phyloP scores from a whole-genome alignment of 2,113 vertebrate genomes.

The Mungos mungo region DNA sequence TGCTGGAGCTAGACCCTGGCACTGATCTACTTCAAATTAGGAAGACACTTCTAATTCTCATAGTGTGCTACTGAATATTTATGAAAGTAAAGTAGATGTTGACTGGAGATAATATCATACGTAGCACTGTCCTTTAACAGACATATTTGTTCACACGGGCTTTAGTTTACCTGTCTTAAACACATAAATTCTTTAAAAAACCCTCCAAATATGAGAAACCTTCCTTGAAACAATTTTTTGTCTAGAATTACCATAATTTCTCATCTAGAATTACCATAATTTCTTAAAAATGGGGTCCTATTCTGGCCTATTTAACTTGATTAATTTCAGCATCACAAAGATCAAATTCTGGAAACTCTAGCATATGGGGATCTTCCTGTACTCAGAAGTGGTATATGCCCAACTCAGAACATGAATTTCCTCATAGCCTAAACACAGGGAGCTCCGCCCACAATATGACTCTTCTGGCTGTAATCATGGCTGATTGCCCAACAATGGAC shows the following conservation, averaged over 20 bases:
- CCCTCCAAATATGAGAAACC: not conserved
- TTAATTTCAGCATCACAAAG: not conserved
- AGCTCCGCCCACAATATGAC: too few relatives aligned
- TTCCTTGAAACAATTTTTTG: not conserved
- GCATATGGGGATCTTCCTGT: not conserved
- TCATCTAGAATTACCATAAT: not conserved
- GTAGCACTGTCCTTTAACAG: not conserved
- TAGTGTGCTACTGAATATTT: not conserved
- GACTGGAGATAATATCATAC: not conserved
- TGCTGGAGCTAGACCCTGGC: too few relatives aligned
- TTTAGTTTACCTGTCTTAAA: not conserved
- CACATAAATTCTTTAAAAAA: not conserved
- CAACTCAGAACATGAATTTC: not conserved
- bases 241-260: not conserved
- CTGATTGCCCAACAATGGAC: too few relatives aligned
- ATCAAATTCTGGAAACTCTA: not conserved
- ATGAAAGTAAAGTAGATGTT: not conserved
- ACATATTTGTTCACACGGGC: not conserved
- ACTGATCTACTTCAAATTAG: not conserved
- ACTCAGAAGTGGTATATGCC: not conserved
- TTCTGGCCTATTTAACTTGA: not conserved
- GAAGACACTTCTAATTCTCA: not conserved
- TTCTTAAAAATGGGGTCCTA: not conserved
- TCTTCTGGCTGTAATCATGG: not conserved
- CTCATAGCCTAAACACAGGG: not conserved